Percentiles rank a stretch among this genome's conserved stretches.
Conservation (phyloP, 2,888 invertebrate genomes). For the Drosophila recens region DNA sequence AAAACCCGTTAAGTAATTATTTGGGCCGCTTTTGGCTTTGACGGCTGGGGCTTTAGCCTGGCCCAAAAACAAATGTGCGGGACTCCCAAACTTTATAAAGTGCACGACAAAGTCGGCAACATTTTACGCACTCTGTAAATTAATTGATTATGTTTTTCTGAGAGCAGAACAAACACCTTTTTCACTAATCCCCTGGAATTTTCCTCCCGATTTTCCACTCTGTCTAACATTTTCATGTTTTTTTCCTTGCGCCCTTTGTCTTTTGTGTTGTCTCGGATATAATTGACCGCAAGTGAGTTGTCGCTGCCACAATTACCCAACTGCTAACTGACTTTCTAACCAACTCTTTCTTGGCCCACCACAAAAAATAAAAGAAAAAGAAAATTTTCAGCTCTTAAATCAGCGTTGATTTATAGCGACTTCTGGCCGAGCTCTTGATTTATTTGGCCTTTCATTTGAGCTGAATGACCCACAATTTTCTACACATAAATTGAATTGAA, state of each 20-base stretch:
- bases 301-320: conserved; percentile 28
- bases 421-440: conserved; percentile 47
- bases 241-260: not conserved
- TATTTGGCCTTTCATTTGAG: conserved; percentile 36
- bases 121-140: conserved; percentile 59
- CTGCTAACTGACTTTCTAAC: conserved; percentile 13
- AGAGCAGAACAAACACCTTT: conserved; percentile 53
- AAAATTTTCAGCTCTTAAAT: conserved; percentile 49
- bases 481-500: conserved; percentile 28
- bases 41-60: conserved; percentile 1
- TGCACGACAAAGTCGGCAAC: conserved; percentile 56
- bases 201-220: not conserved
- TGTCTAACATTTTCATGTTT: not conserved
- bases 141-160: conserved; percentile 58
- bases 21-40: conserved; percentile 38
- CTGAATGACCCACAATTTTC: conserved; percentile 33
- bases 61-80: conserved; percentile 14
- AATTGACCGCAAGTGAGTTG: conserved; percentile 29
- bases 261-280: conserved; percentile 6
- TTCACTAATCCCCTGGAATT: not conserved
- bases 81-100: conserved; percentile 52
- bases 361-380: conserved; percentile 15
- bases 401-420: conserved; percentile 51
- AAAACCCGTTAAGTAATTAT: conserved; percentile 73
- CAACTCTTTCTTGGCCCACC: not conserved